phyloP scores from a whole-genome alignment of 2,888 invertebrate species.

The Dolichopus griseipennis region DNA sequence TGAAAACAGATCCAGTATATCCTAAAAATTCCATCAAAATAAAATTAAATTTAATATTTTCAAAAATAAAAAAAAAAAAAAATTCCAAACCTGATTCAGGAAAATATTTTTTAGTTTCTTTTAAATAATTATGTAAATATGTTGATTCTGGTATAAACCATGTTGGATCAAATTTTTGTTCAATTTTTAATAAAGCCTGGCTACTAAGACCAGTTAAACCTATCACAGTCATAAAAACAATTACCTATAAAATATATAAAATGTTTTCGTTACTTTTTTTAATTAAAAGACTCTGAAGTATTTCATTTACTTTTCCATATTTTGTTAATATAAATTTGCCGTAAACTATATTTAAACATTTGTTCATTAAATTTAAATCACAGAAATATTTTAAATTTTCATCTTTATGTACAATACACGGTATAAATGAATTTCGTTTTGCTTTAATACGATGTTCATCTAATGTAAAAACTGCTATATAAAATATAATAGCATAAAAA shows the following conservation, averaged over 20 bases:
- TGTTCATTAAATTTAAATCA: constrained; percentile 50
- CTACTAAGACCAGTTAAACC: constrained; percentile 53
- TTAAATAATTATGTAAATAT: constrained; percentile 55
- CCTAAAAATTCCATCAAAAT: constrained; percentile 26
- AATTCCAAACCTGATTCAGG: constrained; percentile 50
- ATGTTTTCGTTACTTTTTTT: constrained; percentile 10
- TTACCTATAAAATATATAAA: constrained; percentile 36
- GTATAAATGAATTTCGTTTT: constrained; percentile 56
- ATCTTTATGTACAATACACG: constrained; percentile 56
- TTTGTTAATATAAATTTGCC: constrained; percentile 55
- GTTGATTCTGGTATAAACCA: constrained; percentile 70
- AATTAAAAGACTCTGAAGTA: not conserved
- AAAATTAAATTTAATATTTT: constrained; percentile 2
- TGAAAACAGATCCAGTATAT: constrained; percentile 54
- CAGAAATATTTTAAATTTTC: constrained; percentile 48
- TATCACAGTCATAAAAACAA: constrained; percentile 53
- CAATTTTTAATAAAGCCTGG: constrained; percentile 53
- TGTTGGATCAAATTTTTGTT: constrained; percentile 68
- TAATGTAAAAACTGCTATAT: constrained; percentile 65
- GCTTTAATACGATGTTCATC: constrained; percentile 57
- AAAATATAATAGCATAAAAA: constrained; percentile 70
- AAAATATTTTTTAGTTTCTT: constrained; percentile 51
- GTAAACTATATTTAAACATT: constrained; percentile 52
- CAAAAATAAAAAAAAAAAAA: not conserved
- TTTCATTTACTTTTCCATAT: constrained; percentile 51